Conservation (phyloP, 2,888 invertebrate genomes). For the Eucera pruinosa region DNA sequence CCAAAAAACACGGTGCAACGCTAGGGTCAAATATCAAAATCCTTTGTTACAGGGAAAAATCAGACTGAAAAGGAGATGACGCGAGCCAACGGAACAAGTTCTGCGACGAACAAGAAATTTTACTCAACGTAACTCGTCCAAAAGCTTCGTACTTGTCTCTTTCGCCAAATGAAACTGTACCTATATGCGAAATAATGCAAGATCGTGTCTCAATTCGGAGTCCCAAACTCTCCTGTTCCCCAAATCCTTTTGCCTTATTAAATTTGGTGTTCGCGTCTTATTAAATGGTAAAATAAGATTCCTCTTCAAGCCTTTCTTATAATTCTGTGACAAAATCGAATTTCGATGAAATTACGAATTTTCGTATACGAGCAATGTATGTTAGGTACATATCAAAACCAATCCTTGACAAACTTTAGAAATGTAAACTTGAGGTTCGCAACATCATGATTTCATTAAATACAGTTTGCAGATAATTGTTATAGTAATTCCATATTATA, state of each 20-base stretch:
- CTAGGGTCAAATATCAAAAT: neutral
- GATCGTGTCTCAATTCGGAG: neutral
- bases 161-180: constrained; percentile 17
- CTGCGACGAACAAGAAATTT: constrained; percentile 23
- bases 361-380: too few species aligned
- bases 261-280: too few species aligned
- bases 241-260: neutral
- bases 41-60: constrained; percentile 7
- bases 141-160: neutral
- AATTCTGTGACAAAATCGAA: too few species aligned
- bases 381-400: too few species aligned
- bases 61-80: constrained; percentile 17
- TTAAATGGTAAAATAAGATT: too few species aligned
- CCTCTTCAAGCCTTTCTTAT: too few species aligned
- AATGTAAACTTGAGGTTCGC: too few species aligned
- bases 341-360: too few species aligned
- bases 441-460: too few species aligned
- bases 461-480: too few species aligned
- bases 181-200: constrained; percentile 11
- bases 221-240: neutral
- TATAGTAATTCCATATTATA: too few species aligned
- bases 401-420: too few species aligned
- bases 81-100: constrained; percentile 1
- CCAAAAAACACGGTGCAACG: constrained; percentile 6
- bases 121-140: neutral